These are phyloP conservation scores for Micromussa lordhowensis DNA, from an alignment of 92 coral and sea anemone species.

Conservation along the genomic window DNA sequence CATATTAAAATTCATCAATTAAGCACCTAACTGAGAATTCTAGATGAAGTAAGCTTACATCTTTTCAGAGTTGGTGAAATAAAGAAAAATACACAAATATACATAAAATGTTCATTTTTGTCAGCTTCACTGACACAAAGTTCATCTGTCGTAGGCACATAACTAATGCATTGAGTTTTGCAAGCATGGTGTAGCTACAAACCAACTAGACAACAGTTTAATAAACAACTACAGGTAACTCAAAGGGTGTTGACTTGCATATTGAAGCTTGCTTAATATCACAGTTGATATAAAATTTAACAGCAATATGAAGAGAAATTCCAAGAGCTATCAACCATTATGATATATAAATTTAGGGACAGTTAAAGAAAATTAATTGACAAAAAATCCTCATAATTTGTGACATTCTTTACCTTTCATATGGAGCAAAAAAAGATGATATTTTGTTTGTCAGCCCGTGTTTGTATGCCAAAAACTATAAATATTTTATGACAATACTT, in stretches of 20 bases:
- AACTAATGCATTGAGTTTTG: not conserved
- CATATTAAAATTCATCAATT: constrained; percentile 55
- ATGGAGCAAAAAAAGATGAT: constrained; percentile 27
- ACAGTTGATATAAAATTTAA: constrained; percentile 9
- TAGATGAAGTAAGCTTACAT: not conserved
- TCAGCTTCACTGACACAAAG: not conserved
- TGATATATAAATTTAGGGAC: not conserved
- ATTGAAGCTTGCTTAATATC: constrained; percentile 25
- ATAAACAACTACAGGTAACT: constrained; percentile 27
- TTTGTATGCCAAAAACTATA: constrained; percentile 83
- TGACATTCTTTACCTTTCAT: constrained; percentile 12
- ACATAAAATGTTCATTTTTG: constrained; percentile 1
- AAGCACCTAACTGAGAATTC: constrained; percentile 30
- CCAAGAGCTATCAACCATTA: not conserved
- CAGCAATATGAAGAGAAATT: not conserved
- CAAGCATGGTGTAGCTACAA: not conserved
- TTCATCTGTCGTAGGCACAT: not conserved
- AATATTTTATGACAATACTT: constrained; percentile 83
- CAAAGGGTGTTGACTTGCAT: constrained; percentile 43
- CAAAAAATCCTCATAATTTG: constrained; percentile 12
- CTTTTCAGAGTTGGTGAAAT: constrained; percentile 9
- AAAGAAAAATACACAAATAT: not conserved
- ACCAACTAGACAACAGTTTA: constrained; percentile 3
- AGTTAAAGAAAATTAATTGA: not conserved
- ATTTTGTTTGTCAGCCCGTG: constrained; percentile 61